Conservation (phyloP, 2,113 vertebrate species). For the Entomyzon cyanotis region DNA sequence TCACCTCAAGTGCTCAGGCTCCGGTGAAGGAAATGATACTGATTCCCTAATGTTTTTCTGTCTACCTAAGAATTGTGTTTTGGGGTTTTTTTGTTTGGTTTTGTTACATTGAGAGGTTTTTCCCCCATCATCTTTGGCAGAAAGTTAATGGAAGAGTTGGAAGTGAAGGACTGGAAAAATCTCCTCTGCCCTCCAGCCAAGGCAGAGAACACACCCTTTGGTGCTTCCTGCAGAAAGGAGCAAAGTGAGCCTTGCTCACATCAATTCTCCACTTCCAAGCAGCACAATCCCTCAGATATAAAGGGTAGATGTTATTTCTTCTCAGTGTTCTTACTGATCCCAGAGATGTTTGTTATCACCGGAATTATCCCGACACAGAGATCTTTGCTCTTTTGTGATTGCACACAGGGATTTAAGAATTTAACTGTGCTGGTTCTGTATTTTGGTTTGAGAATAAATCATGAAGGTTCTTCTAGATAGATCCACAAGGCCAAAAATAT, state of each 20-base stretch:
- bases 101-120: background rate
- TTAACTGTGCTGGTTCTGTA: background rate
- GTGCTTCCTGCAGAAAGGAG: background rate
- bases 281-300: rapidly evolving
- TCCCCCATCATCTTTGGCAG: background rate
- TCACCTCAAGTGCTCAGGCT: background rate
- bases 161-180: background rate
- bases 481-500: background rate
- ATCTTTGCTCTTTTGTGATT: background rate
- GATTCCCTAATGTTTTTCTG: background rate
- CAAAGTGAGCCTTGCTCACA: background rate
- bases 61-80: background rate
- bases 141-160: background rate
- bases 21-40: background rate
- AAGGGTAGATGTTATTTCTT: background rate
- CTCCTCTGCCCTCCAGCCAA: rapidly evolving
- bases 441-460: background rate
- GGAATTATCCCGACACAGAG: background rate
- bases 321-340: background rate
- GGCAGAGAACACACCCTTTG: background rate
- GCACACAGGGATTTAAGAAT: background rate
- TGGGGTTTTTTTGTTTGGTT: background rate
- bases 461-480: background rate
- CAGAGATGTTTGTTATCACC: background rate
- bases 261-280: background rate